phyloP scores from a whole-genome alignment of 2,113 vertebrate genomes.

The Labrus mixtus region DNA sequence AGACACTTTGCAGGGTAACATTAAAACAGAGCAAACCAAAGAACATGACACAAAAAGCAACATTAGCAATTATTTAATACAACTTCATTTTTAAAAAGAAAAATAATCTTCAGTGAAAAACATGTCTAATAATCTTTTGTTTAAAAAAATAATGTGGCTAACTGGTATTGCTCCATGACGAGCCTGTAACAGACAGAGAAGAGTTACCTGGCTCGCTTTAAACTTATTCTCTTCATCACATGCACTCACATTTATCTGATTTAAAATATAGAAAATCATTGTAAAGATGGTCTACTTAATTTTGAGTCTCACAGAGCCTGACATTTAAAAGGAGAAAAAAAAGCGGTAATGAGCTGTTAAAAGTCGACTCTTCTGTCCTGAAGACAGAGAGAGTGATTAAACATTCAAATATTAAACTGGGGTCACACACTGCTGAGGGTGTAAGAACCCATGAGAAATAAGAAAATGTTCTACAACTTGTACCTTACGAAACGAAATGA shows the following conservation, averaged over 20 bases:
- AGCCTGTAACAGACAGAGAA: too few relatives aligned
- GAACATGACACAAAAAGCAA: too few relatives aligned
- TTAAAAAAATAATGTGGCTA: too few relatives aligned
- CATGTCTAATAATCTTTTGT: too few relatives aligned
- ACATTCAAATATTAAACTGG: slow-evolving; percentile 44
- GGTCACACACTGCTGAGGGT: slow-evolving; percentile 13
- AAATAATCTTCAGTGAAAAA: too few relatives aligned
- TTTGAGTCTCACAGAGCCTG: slow-evolving; percentile 35
- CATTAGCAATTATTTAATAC: too few relatives aligned
- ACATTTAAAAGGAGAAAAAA: slow-evolving; percentile 25
- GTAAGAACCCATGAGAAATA: slow-evolving; percentile 2
- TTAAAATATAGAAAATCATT: slow-evolving; percentile 28
- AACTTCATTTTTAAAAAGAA: too few relatives aligned
- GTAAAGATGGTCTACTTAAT: slow-evolving; percentile 40
- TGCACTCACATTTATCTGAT: slow-evolving; percentile 33
- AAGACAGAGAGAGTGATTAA: slow-evolving; percentile 43
- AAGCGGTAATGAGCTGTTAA: background rate
- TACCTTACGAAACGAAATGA: slow-evolving; percentile 28
- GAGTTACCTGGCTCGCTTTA: too few relatives aligned
- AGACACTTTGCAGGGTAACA: background rate
- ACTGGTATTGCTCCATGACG: too few relatives aligned
- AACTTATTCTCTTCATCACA: slow-evolving; percentile 3
- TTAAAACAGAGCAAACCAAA: too few relatives aligned
- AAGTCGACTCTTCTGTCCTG: slow-evolving; percentile 25
- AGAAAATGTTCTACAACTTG: slow-evolving; percentile 17